A percentile compares a stretch with the other conserved stretches of the same genome.
Evolutionary conservation across 2,888 invertebrate species (phyloP).

Genomic region (Epicampocera succincta): DNA sequence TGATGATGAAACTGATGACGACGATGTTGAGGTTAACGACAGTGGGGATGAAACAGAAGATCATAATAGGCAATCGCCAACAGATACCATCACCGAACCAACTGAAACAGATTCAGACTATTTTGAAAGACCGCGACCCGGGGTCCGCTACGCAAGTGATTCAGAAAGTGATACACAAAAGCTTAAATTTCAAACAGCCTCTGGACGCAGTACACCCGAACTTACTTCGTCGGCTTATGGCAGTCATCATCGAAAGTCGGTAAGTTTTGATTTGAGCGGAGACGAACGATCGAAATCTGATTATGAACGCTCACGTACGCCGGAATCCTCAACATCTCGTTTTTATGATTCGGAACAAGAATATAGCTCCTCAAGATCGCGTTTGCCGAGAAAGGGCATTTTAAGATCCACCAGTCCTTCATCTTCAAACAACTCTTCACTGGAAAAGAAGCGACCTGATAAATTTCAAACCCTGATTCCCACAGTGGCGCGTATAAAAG

Average conservation of each 20-base stretch:
- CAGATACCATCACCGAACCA: constrained; percentile 71
- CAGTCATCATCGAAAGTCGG: constrained; percentile 80
- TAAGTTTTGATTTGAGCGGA: constrained; percentile 81
- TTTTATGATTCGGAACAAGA: constrained; percentile 81
- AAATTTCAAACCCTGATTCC: constrained; percentile 76
- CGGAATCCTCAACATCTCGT: constrained; percentile 72
- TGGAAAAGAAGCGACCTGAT: constrained; percentile 77
- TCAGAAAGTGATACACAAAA: constrained; percentile 78
- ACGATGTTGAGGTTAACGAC: constrained; percentile 61
- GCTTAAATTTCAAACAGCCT: constrained; percentile 70
- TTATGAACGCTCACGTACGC: constrained; percentile 77
- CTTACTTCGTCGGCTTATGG: constrained; percentile 60
- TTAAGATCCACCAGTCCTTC: constrained; percentile 80
- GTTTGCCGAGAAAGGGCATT: constrained; percentile 79
- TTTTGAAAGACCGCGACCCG: constrained; percentile 72
- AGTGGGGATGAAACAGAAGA: constrained; percentile 65
- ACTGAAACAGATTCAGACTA: constrained; percentile 77
- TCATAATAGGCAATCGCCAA: constrained; percentile 73
- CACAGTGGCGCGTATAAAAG: constrained; percentile 79
- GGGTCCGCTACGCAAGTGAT: constrained; percentile 76
- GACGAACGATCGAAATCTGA: constrained; percentile 80
- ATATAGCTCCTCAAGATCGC: constrained; percentile 69
- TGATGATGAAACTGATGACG: constrained; percentile 72
- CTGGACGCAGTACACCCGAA: constrained; percentile 80
- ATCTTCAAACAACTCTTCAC: constrained; percentile 76